Percentiles rank a stretch among this genome's conserved stretches.
Evolutionary conservation across 2,888 invertebrate species (phyloP).

Genomic region (Flexamia atlantica): DNA sequence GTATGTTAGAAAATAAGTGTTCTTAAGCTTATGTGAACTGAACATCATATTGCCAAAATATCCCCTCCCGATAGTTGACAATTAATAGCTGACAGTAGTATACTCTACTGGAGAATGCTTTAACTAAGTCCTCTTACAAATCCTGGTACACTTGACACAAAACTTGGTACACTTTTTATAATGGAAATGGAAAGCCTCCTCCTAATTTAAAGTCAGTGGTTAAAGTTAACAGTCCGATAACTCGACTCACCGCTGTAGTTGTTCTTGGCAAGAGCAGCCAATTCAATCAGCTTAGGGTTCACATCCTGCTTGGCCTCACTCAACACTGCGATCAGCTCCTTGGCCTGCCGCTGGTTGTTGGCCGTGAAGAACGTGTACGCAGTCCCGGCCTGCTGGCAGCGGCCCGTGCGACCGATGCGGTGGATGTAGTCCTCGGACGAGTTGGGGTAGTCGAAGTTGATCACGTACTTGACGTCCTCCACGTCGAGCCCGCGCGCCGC

Average conservation of each 20-base stretch:
- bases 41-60: too few relatives aligned
- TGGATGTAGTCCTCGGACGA: slow-evolving; percentile 99
- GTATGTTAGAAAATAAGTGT: too few relatives aligned
- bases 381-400: slow-evolving; percentile 95
- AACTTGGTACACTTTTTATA: too few relatives aligned
- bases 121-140: too few relatives aligned
- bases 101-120: too few relatives aligned
- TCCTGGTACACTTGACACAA: too few relatives aligned
- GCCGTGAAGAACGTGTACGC: slow-evolving; percentile 98
- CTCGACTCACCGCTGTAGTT: slow-evolving; percentile 67
- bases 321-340: slow-evolving; percentile 93
- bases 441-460: slow-evolving; percentile 98
- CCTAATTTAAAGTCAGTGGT: too few relatives aligned
- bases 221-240: too few relatives aligned
- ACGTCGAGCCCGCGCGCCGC: slow-evolving; percentile 95
- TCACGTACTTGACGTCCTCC: slow-evolving; percentile 98
- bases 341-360: slow-evolving; percentile 93
- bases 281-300: slow-evolving; percentile 86
- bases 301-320: slow-evolving; percentile 95
- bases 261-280: slow-evolving; percentile 79
- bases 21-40: too few relatives aligned
- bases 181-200: too few relatives aligned
- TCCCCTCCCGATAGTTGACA: too few relatives aligned
- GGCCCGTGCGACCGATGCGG: slow-evolving; percentile 95
- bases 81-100: too few relatives aligned